Evolutionary conservation across 2,797 vertebrate species (phyloP).

Genomic region (Poecile montanus): DNA sequence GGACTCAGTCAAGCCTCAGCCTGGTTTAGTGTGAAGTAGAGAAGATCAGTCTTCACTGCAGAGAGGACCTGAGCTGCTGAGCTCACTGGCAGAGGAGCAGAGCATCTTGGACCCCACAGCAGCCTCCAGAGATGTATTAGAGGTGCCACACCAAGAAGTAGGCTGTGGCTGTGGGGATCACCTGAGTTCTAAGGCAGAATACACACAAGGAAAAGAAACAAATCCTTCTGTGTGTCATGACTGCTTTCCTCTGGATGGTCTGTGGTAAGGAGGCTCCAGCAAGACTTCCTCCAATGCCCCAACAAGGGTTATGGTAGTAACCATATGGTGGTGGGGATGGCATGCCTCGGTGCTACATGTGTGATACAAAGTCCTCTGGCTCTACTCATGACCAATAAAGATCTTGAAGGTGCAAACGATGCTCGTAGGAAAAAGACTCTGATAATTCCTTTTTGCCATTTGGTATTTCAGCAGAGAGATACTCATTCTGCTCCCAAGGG

Average conservation of each 20-base stretch:
- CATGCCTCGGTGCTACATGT: not conserved
- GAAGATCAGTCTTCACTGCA: not conserved
- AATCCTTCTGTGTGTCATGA: not conserved
- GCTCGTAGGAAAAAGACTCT: not conserved
- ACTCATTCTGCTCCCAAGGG: not conserved
- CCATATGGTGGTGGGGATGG: not conserved
- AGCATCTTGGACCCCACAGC: not conserved
- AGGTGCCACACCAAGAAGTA: not conserved
- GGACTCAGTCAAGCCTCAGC: not conserved
- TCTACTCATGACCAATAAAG: not conserved
- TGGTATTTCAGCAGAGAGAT: not conserved
- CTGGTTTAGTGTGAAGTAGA: not conserved
- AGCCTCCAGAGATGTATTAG: not conserved
- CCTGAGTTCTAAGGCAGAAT: not conserved
- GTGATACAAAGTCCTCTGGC: accelerated
- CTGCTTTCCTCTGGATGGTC: not conserved
- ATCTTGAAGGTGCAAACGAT: not conserved
- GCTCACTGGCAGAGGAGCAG: not conserved
- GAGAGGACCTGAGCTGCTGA: not conserved
- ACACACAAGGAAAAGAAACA: not conserved
- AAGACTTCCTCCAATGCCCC: not conserved
- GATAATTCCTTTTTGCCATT: not conserved
- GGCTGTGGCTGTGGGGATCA: not conserved
- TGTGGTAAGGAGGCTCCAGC: not conserved
- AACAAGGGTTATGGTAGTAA: not conserved